Evolutionary conservation across 2,888 invertebrate genomes (phyloP).

Genomic region (Tiphia femorata): DNA sequence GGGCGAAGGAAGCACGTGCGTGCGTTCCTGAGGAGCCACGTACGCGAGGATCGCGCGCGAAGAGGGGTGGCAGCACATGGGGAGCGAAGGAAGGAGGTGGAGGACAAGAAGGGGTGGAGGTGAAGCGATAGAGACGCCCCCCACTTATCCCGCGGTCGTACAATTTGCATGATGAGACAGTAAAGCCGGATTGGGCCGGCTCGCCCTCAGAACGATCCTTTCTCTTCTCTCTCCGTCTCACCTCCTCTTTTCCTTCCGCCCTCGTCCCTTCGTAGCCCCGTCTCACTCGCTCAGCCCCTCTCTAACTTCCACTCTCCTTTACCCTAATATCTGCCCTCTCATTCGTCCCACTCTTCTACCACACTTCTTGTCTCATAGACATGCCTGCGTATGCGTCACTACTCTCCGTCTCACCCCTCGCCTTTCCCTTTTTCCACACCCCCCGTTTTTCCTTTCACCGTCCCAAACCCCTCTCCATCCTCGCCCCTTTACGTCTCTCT

Average conservation of each 20-base stretch:
- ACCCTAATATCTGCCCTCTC: too few species aligned
- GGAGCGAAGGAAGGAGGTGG: neutral
- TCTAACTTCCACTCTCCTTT: conserved; percentile 5
- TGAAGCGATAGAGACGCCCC: conserved; percentile 11
- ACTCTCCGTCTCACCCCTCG: too few species aligned
- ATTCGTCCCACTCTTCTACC: conserved; percentile 7
- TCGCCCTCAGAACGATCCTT: conserved; percentile 31
- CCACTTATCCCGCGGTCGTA: conserved; percentile 45
- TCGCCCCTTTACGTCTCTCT: conserved; percentile 38
- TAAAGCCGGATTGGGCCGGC: conserved; percentile 49
- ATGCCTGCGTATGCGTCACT: too few species aligned
- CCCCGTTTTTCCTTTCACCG: too few species aligned
- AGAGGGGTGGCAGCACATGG: conserved; percentile 10
- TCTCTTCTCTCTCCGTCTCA: conserved; percentile 17
- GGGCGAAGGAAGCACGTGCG: neutral
- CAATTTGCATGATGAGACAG: conserved; percentile 56
- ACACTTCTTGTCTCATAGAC: too few species aligned
- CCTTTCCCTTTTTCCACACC: too few species aligned
- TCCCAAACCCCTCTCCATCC: too few species aligned
- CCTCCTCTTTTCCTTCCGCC: conserved; percentile 12
- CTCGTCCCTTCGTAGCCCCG: too few species aligned
- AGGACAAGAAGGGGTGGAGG: neutral
- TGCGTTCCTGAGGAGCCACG: conserved; percentile 10
- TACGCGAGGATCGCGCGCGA: conserved; percentile 4
- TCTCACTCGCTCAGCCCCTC: conserved; percentile 4